Evolutionary conservation across 2,888 invertebrate species (phyloP).

Genomic region (Drosophila melanosoma): DNA sequence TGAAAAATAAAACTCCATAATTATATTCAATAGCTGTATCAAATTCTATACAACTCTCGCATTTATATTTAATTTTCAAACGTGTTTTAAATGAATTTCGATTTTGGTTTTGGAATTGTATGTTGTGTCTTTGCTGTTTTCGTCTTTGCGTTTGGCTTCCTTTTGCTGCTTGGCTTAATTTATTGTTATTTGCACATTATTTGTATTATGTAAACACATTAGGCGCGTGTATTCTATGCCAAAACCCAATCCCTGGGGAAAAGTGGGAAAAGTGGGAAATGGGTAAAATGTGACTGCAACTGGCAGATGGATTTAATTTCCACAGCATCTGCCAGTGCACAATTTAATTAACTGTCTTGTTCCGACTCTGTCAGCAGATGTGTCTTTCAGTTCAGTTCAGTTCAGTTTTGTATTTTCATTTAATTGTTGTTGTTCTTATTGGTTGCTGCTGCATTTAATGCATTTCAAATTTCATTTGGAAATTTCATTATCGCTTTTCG

Average conservation of each 20-base stretch:
- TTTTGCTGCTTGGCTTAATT: constrained; percentile 67
- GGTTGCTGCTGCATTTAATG: constrained; percentile 35
- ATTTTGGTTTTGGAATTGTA: constrained; percentile 30
- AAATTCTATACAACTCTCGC: constrained; percentile 29
- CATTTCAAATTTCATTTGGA: constrained; percentile 50
- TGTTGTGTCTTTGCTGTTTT: constrained; percentile 31
- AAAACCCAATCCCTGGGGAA: constrained; percentile 14
- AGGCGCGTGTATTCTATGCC: constrained; percentile 30
- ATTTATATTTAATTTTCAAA: constrained; percentile 13
- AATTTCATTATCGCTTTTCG: constrained; percentile 52
- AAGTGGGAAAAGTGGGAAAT: neutral
- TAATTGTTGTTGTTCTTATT: constrained; percentile 5
- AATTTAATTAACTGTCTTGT: constrained; percentile 75
- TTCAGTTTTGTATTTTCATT: constrained; percentile 13
- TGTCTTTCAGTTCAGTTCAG: constrained; percentile 27
- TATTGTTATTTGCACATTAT: constrained; percentile 75
- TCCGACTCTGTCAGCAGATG: constrained; percentile 40
- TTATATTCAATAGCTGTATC: neutral
- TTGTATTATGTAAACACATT: constrained; percentile 75
- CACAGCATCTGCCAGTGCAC: constrained; percentile 50
- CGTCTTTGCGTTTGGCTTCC: constrained; percentile 20
- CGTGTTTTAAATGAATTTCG: constrained; percentile 37
- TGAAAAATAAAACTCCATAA: neutral
- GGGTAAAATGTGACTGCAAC: constrained; percentile 15
- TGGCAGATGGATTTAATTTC: constrained; percentile 64